phyloP scores from a whole-genome alignment of 2,888 invertebrate species.

The Drosophila koepferae region DNA sequence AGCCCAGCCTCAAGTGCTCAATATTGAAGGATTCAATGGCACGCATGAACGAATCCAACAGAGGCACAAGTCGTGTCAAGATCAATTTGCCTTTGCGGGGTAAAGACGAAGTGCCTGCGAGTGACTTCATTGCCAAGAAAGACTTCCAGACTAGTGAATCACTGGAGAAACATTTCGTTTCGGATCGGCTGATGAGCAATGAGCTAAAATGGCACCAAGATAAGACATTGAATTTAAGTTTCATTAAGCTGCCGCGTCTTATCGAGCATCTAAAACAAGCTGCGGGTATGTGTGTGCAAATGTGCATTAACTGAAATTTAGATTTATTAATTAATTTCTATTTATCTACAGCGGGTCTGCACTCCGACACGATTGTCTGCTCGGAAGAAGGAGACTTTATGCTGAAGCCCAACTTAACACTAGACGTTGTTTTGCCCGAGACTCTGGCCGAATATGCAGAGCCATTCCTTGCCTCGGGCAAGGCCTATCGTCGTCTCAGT shows the following conservation, averaged over 20 bases:
- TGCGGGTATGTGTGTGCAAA: constrained; percentile 65
- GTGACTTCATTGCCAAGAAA: background rate
- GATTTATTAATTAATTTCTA: too few relatives aligned
- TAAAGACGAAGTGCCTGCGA: background rate
- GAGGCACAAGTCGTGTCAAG: background rate
- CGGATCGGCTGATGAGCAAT: constrained; percentile 48
- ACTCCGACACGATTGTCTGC: constrained; percentile 86
- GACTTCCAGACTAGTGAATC: too few relatives aligned
- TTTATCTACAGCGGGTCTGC: constrained; percentile 86
- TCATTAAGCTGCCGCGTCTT: constrained; percentile 54
- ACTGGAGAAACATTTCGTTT: constrained; percentile 48
- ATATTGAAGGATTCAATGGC: constrained; percentile 25
- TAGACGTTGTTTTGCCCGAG: constrained; percentile 86
- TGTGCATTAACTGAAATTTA: too few relatives aligned
- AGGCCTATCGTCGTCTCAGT: constrained; percentile 79
- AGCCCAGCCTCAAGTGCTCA: background rate
- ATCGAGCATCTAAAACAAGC: constrained; percentile 79
- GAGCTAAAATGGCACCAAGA: constrained; percentile 45
- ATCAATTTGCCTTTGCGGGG: constrained; percentile 6
- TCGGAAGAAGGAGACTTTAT: constrained; percentile 85
- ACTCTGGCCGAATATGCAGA: constrained; percentile 84
- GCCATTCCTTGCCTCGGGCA: constrained; percentile 83
- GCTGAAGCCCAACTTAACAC: constrained; percentile 85
- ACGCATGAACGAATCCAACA: constrained; percentile 29
- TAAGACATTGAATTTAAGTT: constrained; percentile 19